Percentiles rank a stretch among this genome's conserved stretches.
Evolutionary conservation across 1,140 invertebrate species (phyloP).

Genomic region (Saccostrea echinata): DNA sequence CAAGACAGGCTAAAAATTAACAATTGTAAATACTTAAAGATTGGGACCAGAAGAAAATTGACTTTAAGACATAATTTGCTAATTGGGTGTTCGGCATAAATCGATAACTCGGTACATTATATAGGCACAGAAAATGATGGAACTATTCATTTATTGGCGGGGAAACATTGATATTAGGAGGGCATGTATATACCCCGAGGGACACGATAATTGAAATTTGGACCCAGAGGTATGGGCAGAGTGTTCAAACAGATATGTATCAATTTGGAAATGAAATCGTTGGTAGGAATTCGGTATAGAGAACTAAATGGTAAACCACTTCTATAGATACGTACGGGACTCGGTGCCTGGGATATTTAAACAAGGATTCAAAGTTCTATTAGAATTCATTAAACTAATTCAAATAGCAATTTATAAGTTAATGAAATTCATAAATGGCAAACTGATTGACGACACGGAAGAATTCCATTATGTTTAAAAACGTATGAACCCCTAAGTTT

Average conservation of each 20-base stretch:
- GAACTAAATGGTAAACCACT: background rate
- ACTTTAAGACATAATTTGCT: too few species aligned
- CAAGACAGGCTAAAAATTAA: too few species aligned
- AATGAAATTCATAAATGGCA: conserved; percentile 28
- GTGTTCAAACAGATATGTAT: background rate
- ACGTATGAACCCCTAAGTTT: background rate
- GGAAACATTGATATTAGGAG: background rate
- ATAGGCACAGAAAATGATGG: too few species aligned
- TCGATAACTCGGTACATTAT: too few species aligned
- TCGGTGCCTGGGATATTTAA: background rate
- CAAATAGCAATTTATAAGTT: conserved; percentile 29
- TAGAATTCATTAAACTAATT: conserved; percentile 30
- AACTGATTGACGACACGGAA: conserved; percentile 16
- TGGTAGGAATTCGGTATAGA: background rate
- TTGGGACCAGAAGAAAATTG: too few species aligned
- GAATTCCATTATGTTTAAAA: conserved; percentile 1
- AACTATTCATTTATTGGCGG: too few species aligned
- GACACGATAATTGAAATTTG: background rate
- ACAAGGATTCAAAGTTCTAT: background rate
- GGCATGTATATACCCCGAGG: background rate
- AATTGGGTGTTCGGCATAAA: too few species aligned
- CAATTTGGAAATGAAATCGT: conserved; percentile 15
- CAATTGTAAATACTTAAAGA: too few species aligned
- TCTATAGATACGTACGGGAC: background rate
- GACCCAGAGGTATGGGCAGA: background rate